Conservation (phyloP, 2,888 invertebrate species). For the Himalopsyche anomala region DNA sequence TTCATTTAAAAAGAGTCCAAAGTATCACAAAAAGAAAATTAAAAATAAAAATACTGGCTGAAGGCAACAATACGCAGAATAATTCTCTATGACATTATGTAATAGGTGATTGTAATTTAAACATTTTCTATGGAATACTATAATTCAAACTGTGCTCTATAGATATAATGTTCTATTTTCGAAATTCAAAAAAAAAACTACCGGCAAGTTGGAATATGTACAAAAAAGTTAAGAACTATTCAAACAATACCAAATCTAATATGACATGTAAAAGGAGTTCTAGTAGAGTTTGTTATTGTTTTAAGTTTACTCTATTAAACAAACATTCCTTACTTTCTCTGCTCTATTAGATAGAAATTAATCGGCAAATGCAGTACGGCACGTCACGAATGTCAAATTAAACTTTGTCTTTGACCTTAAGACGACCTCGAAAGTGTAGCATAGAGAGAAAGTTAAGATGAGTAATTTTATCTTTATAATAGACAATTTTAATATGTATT, state of each 20-base stretch:
- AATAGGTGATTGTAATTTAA: too few relatives aligned
- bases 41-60: too few relatives aligned
- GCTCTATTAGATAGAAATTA: background rate
- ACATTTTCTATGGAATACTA: too few relatives aligned
- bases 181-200: background rate
- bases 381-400: conserved; percentile 34
- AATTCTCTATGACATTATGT: too few relatives aligned
- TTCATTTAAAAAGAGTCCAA: too few relatives aligned
- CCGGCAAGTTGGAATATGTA: background rate
- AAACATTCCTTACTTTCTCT: background rate
- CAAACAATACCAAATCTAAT: background rate
- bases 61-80: too few relatives aligned
- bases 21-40: too few relatives aligned
- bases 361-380: background rate
- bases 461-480: background rate
- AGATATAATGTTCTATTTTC: too few relatives aligned
- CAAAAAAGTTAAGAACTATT: background rate
- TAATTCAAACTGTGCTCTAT: too few relatives aligned
- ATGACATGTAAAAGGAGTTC: background rate
- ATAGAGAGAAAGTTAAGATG: background rate
- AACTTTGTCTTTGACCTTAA: conserved; percentile 18
- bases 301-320: background rate
- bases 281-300: background rate
- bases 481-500: background rate
- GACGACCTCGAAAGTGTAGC: background rate